Evolutionary conservation across 2,113 vertebrate species (phyloP).

Genomic region (Eurystomus gularis): DNA sequence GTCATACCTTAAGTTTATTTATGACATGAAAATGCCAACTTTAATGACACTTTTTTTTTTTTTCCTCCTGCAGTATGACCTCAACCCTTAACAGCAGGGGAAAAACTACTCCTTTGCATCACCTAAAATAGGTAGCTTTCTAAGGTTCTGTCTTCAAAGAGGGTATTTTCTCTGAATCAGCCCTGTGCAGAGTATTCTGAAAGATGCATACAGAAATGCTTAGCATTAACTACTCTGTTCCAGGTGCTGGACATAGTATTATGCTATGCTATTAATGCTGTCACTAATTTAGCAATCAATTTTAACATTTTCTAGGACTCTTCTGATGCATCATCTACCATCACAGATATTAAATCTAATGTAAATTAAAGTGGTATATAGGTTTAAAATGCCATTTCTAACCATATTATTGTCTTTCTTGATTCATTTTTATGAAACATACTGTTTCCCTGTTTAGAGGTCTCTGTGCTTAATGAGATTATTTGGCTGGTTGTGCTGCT

Average conservation of each 20-base stretch:
- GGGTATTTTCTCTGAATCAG: neutral
- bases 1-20: neutral
- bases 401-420: neutral
- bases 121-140: neutral
- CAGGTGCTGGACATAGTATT: neutral
- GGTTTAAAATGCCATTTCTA: constrained; percentile 9
- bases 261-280: neutral
- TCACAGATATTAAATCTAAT: neutral
- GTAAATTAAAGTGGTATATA: neutral
- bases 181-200: neutral
- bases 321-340: neutral
- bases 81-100: neutral
- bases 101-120: neutral
- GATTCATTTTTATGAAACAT: neutral
- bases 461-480: neutral
- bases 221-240: neutral
- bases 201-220: neutral
- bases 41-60: neutral
- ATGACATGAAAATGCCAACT: neutral
- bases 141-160: neutral
- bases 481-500: neutral
- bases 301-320: constrained; percentile 6
- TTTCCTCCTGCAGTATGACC: neutral
- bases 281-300: constrained; percentile 4
- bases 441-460: neutral